Evolutionary conservation across 2,888 invertebrate genomes (phyloP), one percentile per base, ranked within the genome.

Genomic region (Protula sp.): DNA sequence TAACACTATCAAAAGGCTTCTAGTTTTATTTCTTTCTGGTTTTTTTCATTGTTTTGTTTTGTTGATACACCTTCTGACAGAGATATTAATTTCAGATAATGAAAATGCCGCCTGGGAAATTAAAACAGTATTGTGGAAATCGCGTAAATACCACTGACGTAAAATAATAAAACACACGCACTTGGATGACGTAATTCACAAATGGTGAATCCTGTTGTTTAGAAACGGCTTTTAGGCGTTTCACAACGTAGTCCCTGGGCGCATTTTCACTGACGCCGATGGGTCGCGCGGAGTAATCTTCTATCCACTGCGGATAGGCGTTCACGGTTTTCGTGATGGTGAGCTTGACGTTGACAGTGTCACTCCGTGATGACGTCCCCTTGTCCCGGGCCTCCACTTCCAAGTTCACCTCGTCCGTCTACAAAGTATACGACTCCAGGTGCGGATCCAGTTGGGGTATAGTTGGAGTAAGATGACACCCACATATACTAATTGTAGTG

Each of bases 301-400:
- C 54, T 52, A 61, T 59, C 69, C 69, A 69, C 51, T 67, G 63
- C 0, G 69, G 69, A 56, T 69, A 69, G 27, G 68, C 65, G 57
- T 66, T 67, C 30, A 66, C 61, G 14, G 61, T 65, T 57, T 66
- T 62, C 86, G 94, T 94, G 85, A 95, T 94, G 87, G 93, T 93
- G 86, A 97, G 94, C 86, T 93, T 92, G 85, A 97, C 94, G 86
- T 92, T 93, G 85, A 94, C 95, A 83, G 91, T 90, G 85, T 94
- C 88, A 85, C 92, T 91, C 85, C 93, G 88, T 85, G 92, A 89
- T 83, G 92, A 92, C 84, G 87, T 90, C 83, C 95, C 95, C 87
- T 92, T 92, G 87, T 97, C 97, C 88, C 92, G 89, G 85, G 95
- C 95, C 87, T 91, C 92, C 84, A 95, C 94, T 87, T 92, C 92